Evolutionary conservation across 2,888 invertebrate species (phyloP).

Genomic region (Craniophora ligustri): DNA sequence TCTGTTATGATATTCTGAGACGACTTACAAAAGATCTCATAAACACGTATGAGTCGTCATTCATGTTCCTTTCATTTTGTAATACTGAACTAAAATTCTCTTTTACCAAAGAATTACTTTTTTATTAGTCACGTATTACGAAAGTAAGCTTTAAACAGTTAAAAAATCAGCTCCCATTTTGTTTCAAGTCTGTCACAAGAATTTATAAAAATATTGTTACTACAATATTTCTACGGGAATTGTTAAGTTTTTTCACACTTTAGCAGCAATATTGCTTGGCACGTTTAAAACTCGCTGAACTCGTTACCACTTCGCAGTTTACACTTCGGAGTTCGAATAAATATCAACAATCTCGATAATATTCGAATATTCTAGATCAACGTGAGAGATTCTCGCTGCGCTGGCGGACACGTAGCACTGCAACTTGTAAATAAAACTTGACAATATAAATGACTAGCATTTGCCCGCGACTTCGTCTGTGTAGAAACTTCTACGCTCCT

Average conservation of each 20-base stretch:
- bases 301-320: neutral
- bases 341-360: constrained; percentile 9
- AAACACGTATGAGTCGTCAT: constrained; percentile 6
- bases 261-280: neutral
- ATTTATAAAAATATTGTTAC: neutral
- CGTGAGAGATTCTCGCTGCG: constrained; percentile 22
- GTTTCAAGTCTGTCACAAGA: too few species aligned
- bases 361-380: constrained; percentile 14
- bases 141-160: too few species aligned
- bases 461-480: too few species aligned
- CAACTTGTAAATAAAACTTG: too few species aligned
- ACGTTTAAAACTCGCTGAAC: neutral
- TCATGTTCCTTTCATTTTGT: neutral
- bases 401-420: too few species aligned
- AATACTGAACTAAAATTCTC: neutral
- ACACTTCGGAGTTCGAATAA: constrained; percentile 10
- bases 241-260: neutral
- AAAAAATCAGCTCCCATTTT: too few species aligned
- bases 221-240: neutral
- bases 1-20: constrained; percentile 1
- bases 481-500: too few species aligned
- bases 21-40: neutral
- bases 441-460: too few species aligned
- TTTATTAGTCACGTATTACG: too few species aligned
- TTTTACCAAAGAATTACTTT: neutral